Percentiles rank a stretch among this genome's conserved stretches.
These are phyloP conservation scores for Microtus montanus DNA, from an alignment of 2,113 vertebrate genomes.

Conservation along the genomic window DNA sequence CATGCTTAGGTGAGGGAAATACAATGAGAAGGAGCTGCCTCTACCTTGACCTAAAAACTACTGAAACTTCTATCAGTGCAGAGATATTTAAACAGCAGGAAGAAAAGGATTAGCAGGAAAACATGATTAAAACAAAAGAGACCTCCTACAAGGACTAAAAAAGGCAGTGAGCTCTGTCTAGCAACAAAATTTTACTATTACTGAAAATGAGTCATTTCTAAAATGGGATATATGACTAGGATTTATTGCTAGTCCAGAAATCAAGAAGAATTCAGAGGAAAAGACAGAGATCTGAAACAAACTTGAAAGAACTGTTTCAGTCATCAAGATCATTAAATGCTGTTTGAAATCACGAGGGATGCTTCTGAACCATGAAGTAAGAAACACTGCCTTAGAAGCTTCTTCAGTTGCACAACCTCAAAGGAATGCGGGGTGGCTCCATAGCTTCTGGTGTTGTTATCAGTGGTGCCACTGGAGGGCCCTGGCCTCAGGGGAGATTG, in stretches of 20 bases:
- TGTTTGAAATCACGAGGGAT: background rate
- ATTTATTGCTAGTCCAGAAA: background rate
- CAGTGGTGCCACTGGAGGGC: too few relatives aligned
- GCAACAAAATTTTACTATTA: background rate
- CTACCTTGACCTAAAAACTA: slow-evolving; percentile 25
- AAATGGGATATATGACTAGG: background rate
- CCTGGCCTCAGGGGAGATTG: background rate
- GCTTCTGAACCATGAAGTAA: background rate
- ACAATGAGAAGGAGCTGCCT: background rate
- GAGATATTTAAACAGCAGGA: background rate
- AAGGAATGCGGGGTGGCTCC: background rate
- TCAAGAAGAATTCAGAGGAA: background rate
- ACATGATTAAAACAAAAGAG: background rate
- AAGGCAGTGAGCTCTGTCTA: background rate
- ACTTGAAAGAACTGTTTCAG: background rate
- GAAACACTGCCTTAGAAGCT: background rate
- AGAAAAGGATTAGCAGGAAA: background rate
- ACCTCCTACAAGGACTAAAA: slow-evolving; percentile 3
- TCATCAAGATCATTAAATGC: slow-evolving; percentile 9
- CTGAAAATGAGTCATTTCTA: slow-evolving; percentile 25
- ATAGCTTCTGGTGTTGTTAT: rapidly evolving
- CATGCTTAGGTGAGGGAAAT: background rate
- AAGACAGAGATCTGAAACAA: background rate
- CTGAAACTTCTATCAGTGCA: background rate
- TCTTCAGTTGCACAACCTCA: background rate